phyloP scores from a whole-genome alignment of 2,113 vertebrate species.

The Neodon shergylaensis region DNA sequence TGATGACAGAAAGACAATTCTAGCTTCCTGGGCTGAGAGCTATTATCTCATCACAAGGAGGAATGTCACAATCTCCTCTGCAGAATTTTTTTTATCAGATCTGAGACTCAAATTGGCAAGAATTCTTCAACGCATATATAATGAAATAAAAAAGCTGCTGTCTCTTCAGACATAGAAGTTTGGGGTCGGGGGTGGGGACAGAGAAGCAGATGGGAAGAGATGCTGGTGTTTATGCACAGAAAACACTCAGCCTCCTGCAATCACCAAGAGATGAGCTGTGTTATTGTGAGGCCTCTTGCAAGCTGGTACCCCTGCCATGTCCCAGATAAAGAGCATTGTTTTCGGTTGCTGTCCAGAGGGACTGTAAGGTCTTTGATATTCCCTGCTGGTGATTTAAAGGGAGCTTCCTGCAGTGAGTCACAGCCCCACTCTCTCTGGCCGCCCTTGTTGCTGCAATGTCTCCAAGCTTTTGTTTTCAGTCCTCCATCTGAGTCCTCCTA shows the following conservation, averaged over 20 bases:
- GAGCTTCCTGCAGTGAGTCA: neutral
- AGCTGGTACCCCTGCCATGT: neutral
- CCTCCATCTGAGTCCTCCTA: conserved; percentile 65
- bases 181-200: neutral
- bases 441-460: conserved; percentile 44
- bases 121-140: neutral
- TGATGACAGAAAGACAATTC: neutral
- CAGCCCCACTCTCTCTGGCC: neutral
- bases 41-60: neutral
- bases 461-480: conserved; percentile 69
- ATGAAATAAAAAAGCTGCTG: neutral
- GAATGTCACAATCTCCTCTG: neutral
- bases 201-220: neutral
- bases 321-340: neutral
- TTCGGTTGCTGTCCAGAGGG: neutral
- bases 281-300: fast-evolving
- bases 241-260: neutral
- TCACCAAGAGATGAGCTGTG: fast-evolving
- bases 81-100: neutral
- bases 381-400: neutral
- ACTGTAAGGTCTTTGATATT: neutral
- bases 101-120: neutral
- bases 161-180: neutral
- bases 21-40: neutral
- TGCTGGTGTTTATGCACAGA: neutral